Base-by-base conservation (phyloP, 2,797 vertebrate species). In the Pseudopleuronectes americanus region DNA sequence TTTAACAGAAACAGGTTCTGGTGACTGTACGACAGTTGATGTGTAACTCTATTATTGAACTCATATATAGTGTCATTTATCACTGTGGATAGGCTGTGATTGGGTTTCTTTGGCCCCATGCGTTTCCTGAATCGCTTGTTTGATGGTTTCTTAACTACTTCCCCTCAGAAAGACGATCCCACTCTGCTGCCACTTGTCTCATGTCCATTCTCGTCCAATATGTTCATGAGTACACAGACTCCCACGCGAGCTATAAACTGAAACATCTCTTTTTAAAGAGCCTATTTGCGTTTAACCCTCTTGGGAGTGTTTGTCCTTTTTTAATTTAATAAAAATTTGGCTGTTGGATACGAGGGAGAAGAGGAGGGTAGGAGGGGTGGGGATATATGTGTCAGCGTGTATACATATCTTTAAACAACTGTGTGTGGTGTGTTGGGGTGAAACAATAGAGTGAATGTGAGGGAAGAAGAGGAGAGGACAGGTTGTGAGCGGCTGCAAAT, bases 251-350 rank as follows among this genome's bases (percentile, higher is more conserved):
- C 17, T 54, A 22, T 22, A 57, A 64, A 57, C 21, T 22, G 45
- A 55, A 41, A 51, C 6, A 0, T 41, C 38, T 73, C n/a, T 33
- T 62, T 64, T 31, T 47, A 26, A 55, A 63, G 24, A 33, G 17
- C 16, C 57, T 52, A n/a, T 58, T 64, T 64, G 45, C 75, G 28
- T 78, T 70, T 49, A 49, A 56, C 56, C 47, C 62, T 51, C 24
- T 31, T 2, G 26, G 57, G 70, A 74, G 31, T 24, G 13, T 58
- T 52, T 54, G 17, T 57, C 4, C 49, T 56, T 72, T 62, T 57
- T 47, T 23, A 0, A 0, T 23, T 77, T 78, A 60, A 88, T 84
- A 77, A 56, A 56, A 62, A 74, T 56, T 51, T 59, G 52, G 16
- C 47, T 41, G 17, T 8, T 45, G 16, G 49, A 52, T 31, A 8